A percentile compares a stretch with the other conserved stretches of the same genome.
phyloP scores from a whole-genome alignment of 2,888 invertebrate genomes.

The Chymomyza amoena region DNA sequence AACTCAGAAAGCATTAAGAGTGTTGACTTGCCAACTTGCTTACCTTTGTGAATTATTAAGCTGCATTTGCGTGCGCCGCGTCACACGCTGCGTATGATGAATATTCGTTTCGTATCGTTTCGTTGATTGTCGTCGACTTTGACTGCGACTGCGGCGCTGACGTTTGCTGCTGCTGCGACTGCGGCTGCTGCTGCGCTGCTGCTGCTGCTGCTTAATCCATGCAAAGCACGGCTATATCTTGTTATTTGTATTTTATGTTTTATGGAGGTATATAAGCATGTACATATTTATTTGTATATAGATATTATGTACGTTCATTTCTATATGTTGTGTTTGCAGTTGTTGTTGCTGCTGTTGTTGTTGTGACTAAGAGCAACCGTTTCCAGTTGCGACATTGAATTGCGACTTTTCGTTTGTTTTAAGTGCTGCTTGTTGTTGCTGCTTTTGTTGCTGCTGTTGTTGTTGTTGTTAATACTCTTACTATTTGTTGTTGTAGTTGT shows the following conservation, averaged over 20 bases:
- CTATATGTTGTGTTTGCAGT: not conserved
- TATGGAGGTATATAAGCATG: not conserved
- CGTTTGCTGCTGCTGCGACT: not conserved
- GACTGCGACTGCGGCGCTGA: constrained; percentile 13
- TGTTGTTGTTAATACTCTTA: constrained; percentile 4
- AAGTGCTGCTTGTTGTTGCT: constrained; percentile 4
- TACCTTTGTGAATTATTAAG: constrained; percentile 18
- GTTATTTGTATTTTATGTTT: not conserved
- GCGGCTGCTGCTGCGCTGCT: not conserved
- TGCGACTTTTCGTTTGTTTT: constrained; percentile 25
- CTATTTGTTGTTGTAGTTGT: constrained; percentile 9
- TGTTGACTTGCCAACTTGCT: not conserved
- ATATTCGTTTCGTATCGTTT: constrained; percentile 22
- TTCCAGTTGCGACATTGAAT: constrained; percentile 54
- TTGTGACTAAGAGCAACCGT: not conserved
- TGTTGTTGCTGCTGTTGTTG: constrained; percentile 6
- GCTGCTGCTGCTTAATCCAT: constrained; percentile 3
- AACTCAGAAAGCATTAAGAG: not conserved
- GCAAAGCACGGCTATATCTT: constrained; percentile 1
- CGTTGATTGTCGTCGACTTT: constrained; percentile 50
- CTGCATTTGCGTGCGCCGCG: constrained; percentile 59
- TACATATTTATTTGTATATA: not conserved
- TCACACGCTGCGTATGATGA: constrained; percentile 67
- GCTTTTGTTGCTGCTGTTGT: no score
- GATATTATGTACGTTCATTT: not conserved